Evolutionary conservation across 2,888 invertebrate species (phyloP).

Genomic region (Acanthosepion lycidas): DNA sequence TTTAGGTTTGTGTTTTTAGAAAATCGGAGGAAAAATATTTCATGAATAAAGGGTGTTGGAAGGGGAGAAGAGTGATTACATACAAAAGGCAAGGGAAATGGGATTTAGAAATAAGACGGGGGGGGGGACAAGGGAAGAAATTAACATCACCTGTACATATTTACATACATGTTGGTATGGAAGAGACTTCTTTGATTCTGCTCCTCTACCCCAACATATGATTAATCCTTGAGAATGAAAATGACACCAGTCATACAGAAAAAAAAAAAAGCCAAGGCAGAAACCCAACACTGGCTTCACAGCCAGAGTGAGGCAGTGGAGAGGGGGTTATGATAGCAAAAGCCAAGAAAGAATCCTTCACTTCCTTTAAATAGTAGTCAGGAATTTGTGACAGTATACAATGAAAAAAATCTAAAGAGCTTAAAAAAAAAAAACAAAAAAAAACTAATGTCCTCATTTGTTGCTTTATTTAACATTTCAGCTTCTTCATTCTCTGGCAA

Average conservation of each 20-base stretch:
- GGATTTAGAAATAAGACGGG: neutral
- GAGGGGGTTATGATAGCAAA: neutral
- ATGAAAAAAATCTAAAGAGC: neutral
- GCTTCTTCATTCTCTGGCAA: neutral
- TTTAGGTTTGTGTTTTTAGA: neutral
- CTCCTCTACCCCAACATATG: too few species aligned
- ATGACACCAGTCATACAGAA: neutral
- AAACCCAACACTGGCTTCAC: too few species aligned
- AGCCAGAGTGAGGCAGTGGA: neutral
- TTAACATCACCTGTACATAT: slow-evolving; percentile 8
- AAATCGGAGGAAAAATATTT: neutral
- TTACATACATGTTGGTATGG: neutral
- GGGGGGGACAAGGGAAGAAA: neutral
- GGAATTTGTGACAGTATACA: too few species aligned
- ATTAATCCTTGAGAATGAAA: neutral
- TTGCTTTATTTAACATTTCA: neutral
- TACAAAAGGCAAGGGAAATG: neutral
- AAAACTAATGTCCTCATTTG: too few species aligned
- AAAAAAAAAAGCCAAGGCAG: too few species aligned
- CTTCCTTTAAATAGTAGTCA: neutral
- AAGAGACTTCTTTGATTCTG: too few species aligned
- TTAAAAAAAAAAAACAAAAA: neutral
- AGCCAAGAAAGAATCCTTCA: neutral
- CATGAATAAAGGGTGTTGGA: neutral
- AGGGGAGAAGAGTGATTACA: neutral